Base-by-base conservation (phyloP, 2,888 invertebrate genomes). In the Saturnia pavonia region DNA sequence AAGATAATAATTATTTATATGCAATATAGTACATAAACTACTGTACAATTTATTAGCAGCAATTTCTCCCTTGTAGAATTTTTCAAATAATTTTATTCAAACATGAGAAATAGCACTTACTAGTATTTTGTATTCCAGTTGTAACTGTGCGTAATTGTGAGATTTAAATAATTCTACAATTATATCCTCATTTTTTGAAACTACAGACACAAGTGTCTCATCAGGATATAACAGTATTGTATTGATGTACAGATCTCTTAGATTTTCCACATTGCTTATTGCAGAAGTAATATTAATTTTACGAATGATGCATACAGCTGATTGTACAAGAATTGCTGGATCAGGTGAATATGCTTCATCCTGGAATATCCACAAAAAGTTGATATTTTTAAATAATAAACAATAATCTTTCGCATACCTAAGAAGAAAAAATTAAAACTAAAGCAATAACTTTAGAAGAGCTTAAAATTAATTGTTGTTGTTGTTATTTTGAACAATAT, bases 161-260 rank as follows among this genome's bases (percentile, higher is more conserved):
- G 82, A 71, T 68, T 79, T 75, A 40, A 88, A 76, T 25, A 88
- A 71, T 73, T 87, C 83, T 68, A 85, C 75, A 6, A 91, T 68
- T 69, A 84, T 81, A 43, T 74, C 67, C 65, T 76, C 72, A 57
- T 88, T 78, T 3, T 78, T 70, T 9, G 75, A 75, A 2, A 77
- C 80, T 11, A 85, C 68, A 19, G 75, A 74, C 51, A 79, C 73
- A 2, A 89, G 76, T 27, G 79, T 80, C 54, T 83, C 76, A 69
- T 84, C 78, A 45, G 92, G 89, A 72, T 84, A 90, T n/a, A 76
- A 78, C n/a, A 82, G 51, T 1, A 91, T 72, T 25, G 84, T 85
- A 11, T 89, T 84, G 72, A 85, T 86, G 68, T 84, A 86, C 48
- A 87, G 70, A 25, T 69, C 72, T 73, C 85, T 85, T 45, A 90